Base-by-base conservation (phyloP, 1,140 invertebrate species). In the Hypsibius dujardini region DNA sequence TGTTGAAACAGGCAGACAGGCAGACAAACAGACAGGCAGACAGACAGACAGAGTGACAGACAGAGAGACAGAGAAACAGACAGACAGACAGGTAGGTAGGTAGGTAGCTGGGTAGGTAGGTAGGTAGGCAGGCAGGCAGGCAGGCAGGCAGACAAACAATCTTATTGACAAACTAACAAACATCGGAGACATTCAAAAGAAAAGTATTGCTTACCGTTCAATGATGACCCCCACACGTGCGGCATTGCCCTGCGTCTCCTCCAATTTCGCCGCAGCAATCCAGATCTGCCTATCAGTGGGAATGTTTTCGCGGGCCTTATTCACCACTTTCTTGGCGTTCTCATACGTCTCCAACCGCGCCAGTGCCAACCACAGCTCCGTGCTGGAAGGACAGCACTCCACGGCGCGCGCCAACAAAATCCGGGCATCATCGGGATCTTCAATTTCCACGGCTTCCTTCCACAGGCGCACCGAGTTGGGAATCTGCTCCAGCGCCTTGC, bases 281-380 rank as follows among this genome's bases (percentile, higher is more conserved):
- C 91, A 95, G 79, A 98, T 97, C 79, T 95, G 92, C 73, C 95
- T 83, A 80, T 99, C 95, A 0, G 95, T 99, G 0, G 96, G 96
- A 76, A 98, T 95, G 80, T 96, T 98, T 80, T 98, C 94, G 74
- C 95, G 83, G 0, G 96, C 95, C 79, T 97, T 98, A 77, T 99
- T 99, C 2, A 99, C 50, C 1, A 95, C 95, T 83, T 95, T 97
- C 69, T 94, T 83, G 0, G 95, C 95, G 80, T 96, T 95, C 75
- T 98, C 95, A 77, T 98, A 99, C 0, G 88, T 94, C 80, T 99
- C 96, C 12, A 99, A 80, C 73, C 93, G 77, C 0, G 96, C 95
- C 46, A 99, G 79, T 1, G 96, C 96, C n/a, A 99, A 79, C 96
- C 96, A 99, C 2, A 99, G 82, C 78, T 99, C 93, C 0, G 94